These are phyloP conservation scores for Trichogramma evanescens DNA, from an alignment of 2,888 invertebrate species.

Conservation along the genomic window DNA sequence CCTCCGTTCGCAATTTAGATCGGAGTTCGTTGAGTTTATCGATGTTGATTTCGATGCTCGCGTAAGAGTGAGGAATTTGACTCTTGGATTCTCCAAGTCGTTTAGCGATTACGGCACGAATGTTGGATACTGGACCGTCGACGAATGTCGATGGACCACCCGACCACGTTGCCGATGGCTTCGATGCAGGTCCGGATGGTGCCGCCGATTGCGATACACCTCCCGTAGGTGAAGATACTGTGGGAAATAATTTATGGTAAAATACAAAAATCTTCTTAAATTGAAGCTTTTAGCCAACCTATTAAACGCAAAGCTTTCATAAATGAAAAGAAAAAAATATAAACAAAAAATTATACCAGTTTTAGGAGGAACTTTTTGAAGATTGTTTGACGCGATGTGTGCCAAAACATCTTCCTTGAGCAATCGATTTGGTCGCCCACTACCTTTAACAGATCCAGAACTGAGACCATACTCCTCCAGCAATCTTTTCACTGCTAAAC, in stretches of 20 bases:
- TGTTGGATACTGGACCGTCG: conserved; percentile 55
- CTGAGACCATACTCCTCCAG: conserved; percentile 54
- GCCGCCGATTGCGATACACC: not conserved
- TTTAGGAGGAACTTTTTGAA: conserved; percentile 43
- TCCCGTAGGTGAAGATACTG: conserved; percentile 15
- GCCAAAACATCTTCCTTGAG: conserved; percentile 56
- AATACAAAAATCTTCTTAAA: not conserved
- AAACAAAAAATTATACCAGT: conserved; percentile 27
- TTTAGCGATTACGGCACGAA: conserved; percentile 59
- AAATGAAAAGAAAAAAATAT: not conserved
- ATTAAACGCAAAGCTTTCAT: not conserved
- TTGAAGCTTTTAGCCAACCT: no score
- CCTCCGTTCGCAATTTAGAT: conserved; percentile 50
- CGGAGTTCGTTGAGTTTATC: conserved; percentile 50
- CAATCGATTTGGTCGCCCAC: conserved; percentile 56
- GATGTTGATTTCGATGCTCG: conserved; percentile 52
- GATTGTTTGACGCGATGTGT: conserved; percentile 46
- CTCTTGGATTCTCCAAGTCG: conserved; percentile 60
- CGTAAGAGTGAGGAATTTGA: conserved; percentile 61
- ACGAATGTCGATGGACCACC: conserved; percentile 42
- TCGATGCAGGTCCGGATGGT: not conserved
- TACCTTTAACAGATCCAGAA: conserved; percentile 47
- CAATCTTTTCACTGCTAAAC: conserved; percentile 58
- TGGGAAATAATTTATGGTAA: not conserved
- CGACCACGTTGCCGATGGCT: not conserved